Evolutionary conservation across 2,888 invertebrate genomes (phyloP), one percentile per base, ranked within the genome.

Genomic region (Galeopsomyia nigrocyanea): DNA sequence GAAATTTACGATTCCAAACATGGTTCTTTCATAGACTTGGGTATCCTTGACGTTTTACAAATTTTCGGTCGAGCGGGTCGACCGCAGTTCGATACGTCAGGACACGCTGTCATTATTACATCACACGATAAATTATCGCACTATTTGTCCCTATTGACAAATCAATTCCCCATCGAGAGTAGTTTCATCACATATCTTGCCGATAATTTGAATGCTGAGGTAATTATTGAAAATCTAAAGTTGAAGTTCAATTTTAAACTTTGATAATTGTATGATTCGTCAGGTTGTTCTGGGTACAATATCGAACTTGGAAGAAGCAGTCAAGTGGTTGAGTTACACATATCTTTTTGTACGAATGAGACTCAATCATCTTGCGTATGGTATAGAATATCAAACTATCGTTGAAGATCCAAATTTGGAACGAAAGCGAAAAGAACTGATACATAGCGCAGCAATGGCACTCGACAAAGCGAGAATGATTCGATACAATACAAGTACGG

Each of bases 1-100:
- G 97, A 98, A 86, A 94, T 99, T 77, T 99, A 99, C 87, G 98
- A 99, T 88, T 94, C 98, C 26, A 96, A 96, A 78, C 95, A 94
- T 82, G 98, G 99, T 3, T 90, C 94, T 0, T 98, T 97, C 87
- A 93, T 98, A 0, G 98, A 99, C 85, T 89, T 99, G 56, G 97
- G 97, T 71, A 98, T 99, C 80, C 88, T 99, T 75, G 99, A 99
- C 86, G 99, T 99, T 55, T 89, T 98, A 62, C 98, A 98, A 89
- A 99, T 99, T 81, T 99, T 99, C 87, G 99, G 99, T 51, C 92
- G 99, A 70, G 99, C 99, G 5, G 99, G 99, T 5, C 91, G 99
- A 1, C 99, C 99, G 0, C 99, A 99, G 87, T 99, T 94, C 87
- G 99, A 99, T 85, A 94, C 91, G 0, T 94, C 94, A 16, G 98